Base-by-base conservation (phyloP, 2,113 vertebrate genomes). In the Columba janthina region DNA sequence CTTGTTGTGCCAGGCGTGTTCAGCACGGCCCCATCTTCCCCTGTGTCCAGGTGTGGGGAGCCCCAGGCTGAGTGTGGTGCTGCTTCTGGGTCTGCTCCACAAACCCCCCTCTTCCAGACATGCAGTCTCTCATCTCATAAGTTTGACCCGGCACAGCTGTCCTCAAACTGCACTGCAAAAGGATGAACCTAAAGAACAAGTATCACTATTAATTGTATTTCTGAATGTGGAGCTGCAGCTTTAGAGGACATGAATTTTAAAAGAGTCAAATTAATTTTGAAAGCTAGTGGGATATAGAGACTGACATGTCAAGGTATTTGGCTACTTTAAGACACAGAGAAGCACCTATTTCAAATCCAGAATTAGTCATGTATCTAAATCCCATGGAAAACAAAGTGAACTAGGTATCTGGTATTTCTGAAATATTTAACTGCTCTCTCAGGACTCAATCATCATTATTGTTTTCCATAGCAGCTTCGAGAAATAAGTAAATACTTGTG, bases 31-130 rank as follows among this genome's bases (percentile, higher is more conserved):
- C 8, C 0, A 0, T 50, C 24, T 31, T n/a, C 21, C 38, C 8
- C n/a, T 1, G 0, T 9, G 15, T 6, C 22, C 28, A 22, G 11
- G 4, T 0, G 0, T 11, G 22, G 19, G 17, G 46, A 71, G 9
- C 18, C 12, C 42, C 15, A 6, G 20, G 16, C 0, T 26, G 31
- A 12, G 36, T 0, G 0, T 28, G 32, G 3, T 31, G 53, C 7
- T 81, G 48, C 24, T 56, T 14, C 44, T 38, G 38, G 4, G 3
- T 54, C 51, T 76, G 34, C 15, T 1, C 9, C 19, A 26, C 48
- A 57, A 18, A 15, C 3, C 5, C 8, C 3, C 51, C 51, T 17
- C 8, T 83, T 32, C 12, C 54, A 53, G 10, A 5, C 8, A 10
- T 1, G 12, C 1, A 4, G 5, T 29, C 19, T 69, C 25, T 53